A percentile compares a stretch with the other conserved stretches of the same genome.
phyloP scores from a whole-genome alignment of 2,888 invertebrate species.

The Silvanus unidentatus region DNA sequence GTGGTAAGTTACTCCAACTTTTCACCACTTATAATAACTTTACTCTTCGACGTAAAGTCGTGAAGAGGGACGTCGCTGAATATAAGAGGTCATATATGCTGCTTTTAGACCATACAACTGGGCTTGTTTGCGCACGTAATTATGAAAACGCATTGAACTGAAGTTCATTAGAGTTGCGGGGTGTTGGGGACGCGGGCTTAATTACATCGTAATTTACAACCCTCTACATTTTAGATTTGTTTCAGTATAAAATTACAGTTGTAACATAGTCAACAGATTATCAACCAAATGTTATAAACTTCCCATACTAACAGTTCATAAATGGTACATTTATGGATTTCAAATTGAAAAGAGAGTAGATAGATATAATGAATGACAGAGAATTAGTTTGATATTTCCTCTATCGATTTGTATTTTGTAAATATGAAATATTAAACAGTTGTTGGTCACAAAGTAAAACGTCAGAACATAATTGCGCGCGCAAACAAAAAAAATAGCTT shows the following conservation, averaged over 20 bases:
- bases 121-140: constrained; percentile 43
- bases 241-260: constrained; percentile 21
- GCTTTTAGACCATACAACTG: constrained; percentile 31
- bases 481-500: too few species aligned
- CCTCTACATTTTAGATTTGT: constrained; percentile 34
- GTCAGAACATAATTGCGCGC: too few species aligned
- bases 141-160: constrained; percentile 39
- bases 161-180: constrained; percentile 34
- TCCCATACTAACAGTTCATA: not conserved
- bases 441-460: too few species aligned
- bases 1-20: constrained; percentile 22
- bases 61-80: constrained; percentile 6
- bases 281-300: not conserved
- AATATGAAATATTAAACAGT: too few species aligned
- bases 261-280: constrained; percentile 4
- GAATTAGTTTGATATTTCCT: too few species aligned
- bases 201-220: constrained; percentile 39
- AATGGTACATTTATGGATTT: not conserved
- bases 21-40: constrained; percentile 27
- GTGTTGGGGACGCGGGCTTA: constrained; percentile 33
- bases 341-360: too few species aligned
- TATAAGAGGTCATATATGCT: not conserved
- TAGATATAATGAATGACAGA: too few species aligned
- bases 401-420: too few species aligned
- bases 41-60: constrained; percentile 26